Base-by-base conservation (phyloP, 1,140 invertebrate species). In the Nephotettix cincticeps region DNA sequence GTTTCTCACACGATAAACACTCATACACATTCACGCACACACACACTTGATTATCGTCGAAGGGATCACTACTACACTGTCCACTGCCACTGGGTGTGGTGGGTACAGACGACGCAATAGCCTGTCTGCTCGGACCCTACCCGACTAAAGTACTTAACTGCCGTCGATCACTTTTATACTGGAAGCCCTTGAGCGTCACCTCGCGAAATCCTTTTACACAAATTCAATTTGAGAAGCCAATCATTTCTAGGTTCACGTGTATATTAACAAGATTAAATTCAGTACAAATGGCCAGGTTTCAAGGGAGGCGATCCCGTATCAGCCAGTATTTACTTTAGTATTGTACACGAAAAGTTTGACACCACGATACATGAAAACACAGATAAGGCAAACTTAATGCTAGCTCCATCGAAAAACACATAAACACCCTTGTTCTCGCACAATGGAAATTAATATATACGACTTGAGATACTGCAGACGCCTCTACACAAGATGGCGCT, bases 221-320 rank as follows among this genome's bases (percentile, higher is more conserved):
- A 84, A 84, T 81, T 81, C 81, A 82, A 85, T 85, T 85, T 78
- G 75, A 76, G 81, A 83, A 84, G 81, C 82, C 82, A 77, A 76
- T 76, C 75, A 77, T 79, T 78, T 75, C 76, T 78, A 77, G 76
- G 77, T 79, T 79, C 81, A 83, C 81, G 82, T 83, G 81, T 82
- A 79, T 78, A 78, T 78, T 83, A 84, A 84, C 79, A 78, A 83
- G 83, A 84, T 84, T 83, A 82, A 81, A 80, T 79, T 77, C 77
- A 77, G 73, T 73, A 77, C 78, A 76, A 74, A 74, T 74, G 63
- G 74, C 71, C 70, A 67, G 64, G 65, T 58, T 36, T 30, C 56
- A 28, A 72, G 74, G 73, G 70, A 72, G 71, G 70, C 36, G 70
- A 51, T 51, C 69, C 66, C 47, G 19, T 47, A 68, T 73, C 70